Conservation (phyloP, 2,888 invertebrate species). For the Drosophila rubida region DNA sequence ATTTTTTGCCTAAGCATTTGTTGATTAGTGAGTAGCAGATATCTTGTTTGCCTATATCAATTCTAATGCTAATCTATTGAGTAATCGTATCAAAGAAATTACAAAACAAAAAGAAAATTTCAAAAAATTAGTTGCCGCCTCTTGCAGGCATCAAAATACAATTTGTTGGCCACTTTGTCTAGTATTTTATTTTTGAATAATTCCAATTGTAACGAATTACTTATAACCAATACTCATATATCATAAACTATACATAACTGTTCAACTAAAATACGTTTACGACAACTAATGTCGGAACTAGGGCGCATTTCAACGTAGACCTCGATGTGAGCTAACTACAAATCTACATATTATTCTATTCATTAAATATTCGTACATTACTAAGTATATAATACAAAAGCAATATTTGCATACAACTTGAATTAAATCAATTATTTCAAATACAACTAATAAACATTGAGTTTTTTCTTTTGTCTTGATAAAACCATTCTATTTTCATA, state of each 20-base stretch:
- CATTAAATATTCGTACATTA: conserved; percentile 33
- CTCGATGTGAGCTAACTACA: conserved; percentile 19
- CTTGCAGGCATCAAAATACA: conserved; percentile 24
- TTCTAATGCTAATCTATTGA: conserved; percentile 29
- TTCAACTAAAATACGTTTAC: conserved; percentile 32
- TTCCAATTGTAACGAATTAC: conserved; percentile 58
- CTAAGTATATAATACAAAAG: conserved; percentile 50
- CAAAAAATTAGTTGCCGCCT: conserved; percentile 28
- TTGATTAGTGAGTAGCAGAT: conserved; percentile 71
- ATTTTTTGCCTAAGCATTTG: conserved; percentile 60
- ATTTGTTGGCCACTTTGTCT: conserved; percentile 39
- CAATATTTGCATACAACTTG: conserved; percentile 59
- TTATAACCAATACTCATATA: conserved; percentile 55
- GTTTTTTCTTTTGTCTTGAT: background rate
- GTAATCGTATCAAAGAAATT: conserved; percentile 11
- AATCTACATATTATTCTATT: conserved; percentile 28
- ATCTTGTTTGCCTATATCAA: conserved; percentile 53
- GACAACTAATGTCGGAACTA: conserved; percentile 42
- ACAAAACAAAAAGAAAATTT: background rate
- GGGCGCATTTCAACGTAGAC: conserved; percentile 46
- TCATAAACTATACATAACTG: conserved; percentile 45
- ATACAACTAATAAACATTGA: background rate
- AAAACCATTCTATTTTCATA: background rate
- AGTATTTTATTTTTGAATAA: conserved; percentile 30
- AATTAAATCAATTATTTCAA: conserved; percentile 48